Conservation (phyloP, 2,113 vertebrate genomes). For the Onychostoma macrolepis region DNA sequence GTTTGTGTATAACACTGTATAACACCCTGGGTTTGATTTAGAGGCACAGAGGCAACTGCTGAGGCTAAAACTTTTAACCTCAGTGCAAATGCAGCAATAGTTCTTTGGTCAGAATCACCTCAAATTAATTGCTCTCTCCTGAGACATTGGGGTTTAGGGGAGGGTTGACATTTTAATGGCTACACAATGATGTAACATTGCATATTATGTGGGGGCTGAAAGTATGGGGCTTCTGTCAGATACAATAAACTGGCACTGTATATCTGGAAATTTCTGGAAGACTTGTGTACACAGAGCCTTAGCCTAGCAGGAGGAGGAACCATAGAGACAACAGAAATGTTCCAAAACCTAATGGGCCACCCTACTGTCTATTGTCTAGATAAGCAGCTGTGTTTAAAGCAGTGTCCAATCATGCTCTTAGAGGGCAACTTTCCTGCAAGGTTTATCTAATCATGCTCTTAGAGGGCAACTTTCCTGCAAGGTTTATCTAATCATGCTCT, state of each 20-base stretch:
- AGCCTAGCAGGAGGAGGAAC: not conserved
- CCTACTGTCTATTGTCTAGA: not conserved
- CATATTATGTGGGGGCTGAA: not conserved
- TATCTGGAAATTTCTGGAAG: not conserved
- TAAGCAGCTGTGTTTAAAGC: not conserved
- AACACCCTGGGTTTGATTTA: not conserved
- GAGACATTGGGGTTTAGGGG: slow-evolving; percentile 11
- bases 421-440: not conserved
- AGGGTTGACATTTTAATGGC: slow-evolving; percentile 20
- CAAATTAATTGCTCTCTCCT: slow-evolving; percentile 10
- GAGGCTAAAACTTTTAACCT: slow-evolving; percentile 20
- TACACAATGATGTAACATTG: slow-evolving; percentile 32
- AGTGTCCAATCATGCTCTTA: not conserved
- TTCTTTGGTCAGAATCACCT: slow-evolving; percentile 21
- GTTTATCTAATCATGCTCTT: too few species aligned
- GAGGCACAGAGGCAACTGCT: not conserved
- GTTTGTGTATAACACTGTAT: slow-evolving; percentile 4
- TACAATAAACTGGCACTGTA: not conserved
- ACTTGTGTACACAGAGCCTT: not conserved
- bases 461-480: too few species aligned
- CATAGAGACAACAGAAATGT: not conserved
- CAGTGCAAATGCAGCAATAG: not conserved
- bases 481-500: too few species aligned
- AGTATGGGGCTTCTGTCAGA: not conserved
- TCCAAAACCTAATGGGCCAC: not conserved